A percentile compares a stretch with the other conserved stretches of the same genome.
These are phyloP conservation scores for Nephotettix cincticeps DNA, from an alignment of 1,140 invertebrate species.

Conservation along the genomic window DNA sequence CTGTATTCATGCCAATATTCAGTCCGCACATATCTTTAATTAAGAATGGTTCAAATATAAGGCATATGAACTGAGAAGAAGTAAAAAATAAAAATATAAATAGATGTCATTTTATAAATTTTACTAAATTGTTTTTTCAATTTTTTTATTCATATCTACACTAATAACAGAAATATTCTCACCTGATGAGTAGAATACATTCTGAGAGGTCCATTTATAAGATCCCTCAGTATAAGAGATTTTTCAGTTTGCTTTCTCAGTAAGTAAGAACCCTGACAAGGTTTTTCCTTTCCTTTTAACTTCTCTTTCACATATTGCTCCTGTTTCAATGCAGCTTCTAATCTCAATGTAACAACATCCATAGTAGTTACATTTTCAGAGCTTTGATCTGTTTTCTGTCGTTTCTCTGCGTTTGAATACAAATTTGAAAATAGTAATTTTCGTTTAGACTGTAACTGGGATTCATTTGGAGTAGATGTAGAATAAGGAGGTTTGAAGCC, in stretches of 20 bases:
- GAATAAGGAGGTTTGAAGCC: not conserved
- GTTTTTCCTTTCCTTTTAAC: not conserved
- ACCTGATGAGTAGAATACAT: not conserved
- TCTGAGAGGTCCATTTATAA: not conserved
- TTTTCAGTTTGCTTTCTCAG: slow-evolving; percentile 21
- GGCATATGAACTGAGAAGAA: too few relatives aligned
- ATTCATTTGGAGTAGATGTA: not conserved
- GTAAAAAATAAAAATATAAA: too few relatives aligned
- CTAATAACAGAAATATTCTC: too few relatives aligned
- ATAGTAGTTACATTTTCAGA: not conserved
- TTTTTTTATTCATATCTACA: too few relatives aligned
- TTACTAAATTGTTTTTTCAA: too few relatives aligned
- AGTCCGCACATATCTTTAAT: too few relatives aligned
- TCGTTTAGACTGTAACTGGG: not conserved
- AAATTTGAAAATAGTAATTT: not conserved
- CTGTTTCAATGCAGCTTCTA: slow-evolving; percentile 18
- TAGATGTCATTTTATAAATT: too few relatives aligned
- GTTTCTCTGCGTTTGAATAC: not conserved
- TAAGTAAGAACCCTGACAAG: slow-evolving; percentile 24
- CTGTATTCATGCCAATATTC: too few relatives aligned
- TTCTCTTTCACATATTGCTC: not conserved
- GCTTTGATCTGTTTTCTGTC: not conserved
- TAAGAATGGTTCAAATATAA: too few relatives aligned
- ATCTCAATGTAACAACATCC: slow-evolving; percentile 10
- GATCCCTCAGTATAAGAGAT: not conserved